phyloP scores from a whole-genome alignment of 1,140 invertebrate species.

The Grapholita molesta region DNA sequence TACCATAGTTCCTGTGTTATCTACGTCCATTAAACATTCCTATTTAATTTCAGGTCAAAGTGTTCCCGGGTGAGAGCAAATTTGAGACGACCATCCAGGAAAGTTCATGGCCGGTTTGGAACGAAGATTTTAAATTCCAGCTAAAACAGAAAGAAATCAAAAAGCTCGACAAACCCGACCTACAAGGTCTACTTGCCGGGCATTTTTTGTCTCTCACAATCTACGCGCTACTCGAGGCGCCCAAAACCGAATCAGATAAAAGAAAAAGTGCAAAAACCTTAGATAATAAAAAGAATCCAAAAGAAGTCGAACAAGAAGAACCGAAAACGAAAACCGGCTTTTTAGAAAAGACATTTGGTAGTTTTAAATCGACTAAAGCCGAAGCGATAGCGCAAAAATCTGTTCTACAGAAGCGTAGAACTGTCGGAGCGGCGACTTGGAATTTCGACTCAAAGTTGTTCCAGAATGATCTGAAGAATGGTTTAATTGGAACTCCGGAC shows the following conservation, averaged over 20 bases:
- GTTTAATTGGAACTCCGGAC: slow-evolving; percentile 84
- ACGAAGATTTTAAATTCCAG: slow-evolving; percentile 86
- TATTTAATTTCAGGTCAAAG: slow-evolving; percentile 81
- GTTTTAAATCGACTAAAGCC: slow-evolving; percentile 64
- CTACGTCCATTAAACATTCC: not conserved
- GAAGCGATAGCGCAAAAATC: slow-evolving; percentile 65
- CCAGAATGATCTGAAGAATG: slow-evolving; percentile 80
- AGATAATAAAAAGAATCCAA: slow-evolving; percentile 69
- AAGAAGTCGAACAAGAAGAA: slow-evolving; percentile 64
- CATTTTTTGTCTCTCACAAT: slow-evolving; percentile 86
- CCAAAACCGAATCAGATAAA: slow-evolving; percentile 58
- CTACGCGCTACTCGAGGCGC: slow-evolving; percentile 84
- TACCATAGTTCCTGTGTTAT: not conserved
- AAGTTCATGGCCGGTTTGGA: slow-evolving; percentile 87
- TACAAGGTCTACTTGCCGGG: slow-evolving; percentile 79
- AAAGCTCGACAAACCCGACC: slow-evolving; percentile 55
- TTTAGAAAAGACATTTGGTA: slow-evolving; percentile 60
- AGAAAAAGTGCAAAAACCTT: slow-evolving; percentile 57
- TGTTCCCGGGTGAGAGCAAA: slow-evolving; percentile 85
- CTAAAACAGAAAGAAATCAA: slow-evolving; percentile 75
- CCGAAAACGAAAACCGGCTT: slow-evolving; percentile 56
- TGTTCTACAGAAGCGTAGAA: slow-evolving; percentile 80
- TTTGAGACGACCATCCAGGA: slow-evolving; percentile 85
- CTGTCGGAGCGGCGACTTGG: slow-evolving; percentile 84
- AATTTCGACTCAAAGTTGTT: slow-evolving; percentile 85